Base-by-base conservation (phyloP, 1,140 invertebrate species). In the Macrotrachela quadricornifera region DNA sequence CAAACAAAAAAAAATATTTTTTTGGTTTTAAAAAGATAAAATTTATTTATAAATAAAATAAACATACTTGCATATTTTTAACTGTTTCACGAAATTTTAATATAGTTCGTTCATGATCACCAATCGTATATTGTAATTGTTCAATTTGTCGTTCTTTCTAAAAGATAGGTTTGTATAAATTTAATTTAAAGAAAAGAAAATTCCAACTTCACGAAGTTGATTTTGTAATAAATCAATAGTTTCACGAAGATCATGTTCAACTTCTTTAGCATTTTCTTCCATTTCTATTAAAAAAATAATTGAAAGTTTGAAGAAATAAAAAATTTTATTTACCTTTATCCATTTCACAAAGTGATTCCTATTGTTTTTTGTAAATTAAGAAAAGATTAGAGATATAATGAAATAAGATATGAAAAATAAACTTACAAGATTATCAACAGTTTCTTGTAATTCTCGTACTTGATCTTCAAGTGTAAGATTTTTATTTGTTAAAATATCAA, bases 391-490 rank as follows among this genome's bases (percentile, higher is more conserved):
- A 8, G 21, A 30, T 30, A 30, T 30, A 4, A 30, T 30, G 21
- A 2, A 48, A 56, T 39, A 13, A 21, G 18, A 18, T 10, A 53
- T 38, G 1, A 46, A 44, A 42, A 46, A 47, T 6, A 53, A 47
- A 12, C 37, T 60, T 57, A 70, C 69, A 59, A 80, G 62, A 62
- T 78, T 78, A 51, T 70, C 63, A 30, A 80, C 76, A 47, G 75
- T 73, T 59, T 83, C 80, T 55, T 77, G 70, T 15, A 81, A 58
- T 57, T 78, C 76, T 36, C 69, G 68, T 8, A 86, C 78, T 69
- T 81, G 80, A 61, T 95, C 88, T 72, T 97, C 90, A 40, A 95
- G 70, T n/a, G 78, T 77, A 68, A 97, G 77, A 73, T 96, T 97
- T 65, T 83, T 82, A 59, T 90, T 85, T 0, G 86, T 85, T 36